Conservation (phyloP, 2,797 vertebrate genomes). For the Tiaroga cobitis region DNA sequence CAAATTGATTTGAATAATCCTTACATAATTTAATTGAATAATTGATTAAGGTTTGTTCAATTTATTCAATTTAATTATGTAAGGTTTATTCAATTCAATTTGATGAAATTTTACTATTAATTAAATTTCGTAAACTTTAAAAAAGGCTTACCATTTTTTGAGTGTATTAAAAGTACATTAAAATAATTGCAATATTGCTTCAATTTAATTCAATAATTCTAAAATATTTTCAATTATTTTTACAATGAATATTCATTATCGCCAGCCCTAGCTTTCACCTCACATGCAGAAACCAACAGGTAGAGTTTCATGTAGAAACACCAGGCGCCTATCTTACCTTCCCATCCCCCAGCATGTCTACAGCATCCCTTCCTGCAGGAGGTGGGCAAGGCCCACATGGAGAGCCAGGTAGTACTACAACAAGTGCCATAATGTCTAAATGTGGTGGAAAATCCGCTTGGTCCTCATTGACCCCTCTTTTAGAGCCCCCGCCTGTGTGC, state of each 20-base stretch:
- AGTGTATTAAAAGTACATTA: neutral
- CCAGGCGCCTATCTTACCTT: conserved; percentile 44
- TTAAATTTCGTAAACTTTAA: too few species aligned
- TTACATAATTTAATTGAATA: too few species aligned
- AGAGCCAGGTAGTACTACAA: conserved; percentile 44
- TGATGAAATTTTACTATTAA: too few species aligned
- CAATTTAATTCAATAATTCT: neutral
- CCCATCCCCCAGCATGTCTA: conserved; percentile 38
- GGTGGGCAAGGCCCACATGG: conserved; percentile 35
- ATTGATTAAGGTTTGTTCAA: too few species aligned
- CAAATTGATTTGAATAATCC: too few species aligned
- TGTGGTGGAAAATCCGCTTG: conserved; percentile 56
- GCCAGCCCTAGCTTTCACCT: neutral
- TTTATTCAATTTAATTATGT: too few species aligned
- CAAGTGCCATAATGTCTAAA: conserved; percentile 55
- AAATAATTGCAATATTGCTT: neutral
- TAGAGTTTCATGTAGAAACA: conserved; percentile 28
- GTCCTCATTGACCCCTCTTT: conserved; percentile 63
- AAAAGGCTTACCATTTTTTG: too few species aligned
- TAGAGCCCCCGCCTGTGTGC: conserved; percentile 46
- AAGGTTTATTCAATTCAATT: too few species aligned
- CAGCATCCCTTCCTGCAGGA: conserved; percentile 37
- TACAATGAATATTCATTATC: neutral
- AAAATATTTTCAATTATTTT: neutral
- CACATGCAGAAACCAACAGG: conserved; percentile 29